Evolutionary conservation across 2,113 vertebrate species (phyloP).

Genomic region (Thomomys bottae): DNA sequence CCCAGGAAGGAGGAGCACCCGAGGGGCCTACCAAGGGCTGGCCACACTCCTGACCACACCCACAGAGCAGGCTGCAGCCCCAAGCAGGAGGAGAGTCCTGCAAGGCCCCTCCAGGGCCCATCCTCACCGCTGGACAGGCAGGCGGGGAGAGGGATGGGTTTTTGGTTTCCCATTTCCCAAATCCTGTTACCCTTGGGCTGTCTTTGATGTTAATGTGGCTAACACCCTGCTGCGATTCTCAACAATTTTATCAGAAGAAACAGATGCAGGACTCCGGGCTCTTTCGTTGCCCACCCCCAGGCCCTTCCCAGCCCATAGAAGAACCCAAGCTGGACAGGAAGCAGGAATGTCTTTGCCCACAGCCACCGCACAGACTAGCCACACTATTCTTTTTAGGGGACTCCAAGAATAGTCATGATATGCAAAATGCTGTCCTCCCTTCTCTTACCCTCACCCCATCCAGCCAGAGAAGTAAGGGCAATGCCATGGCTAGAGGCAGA

Average conservation of each 20-base stretch:
- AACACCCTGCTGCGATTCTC: conserved; percentile 42
- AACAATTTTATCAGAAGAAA: conserved; percentile 68
- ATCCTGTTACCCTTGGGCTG: conserved; percentile 66
- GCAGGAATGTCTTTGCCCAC: accelerated
- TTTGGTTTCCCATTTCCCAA: conserved; percentile 50
- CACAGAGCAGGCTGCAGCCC: not conserved
- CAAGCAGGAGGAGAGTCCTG: not conserved
- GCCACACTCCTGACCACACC: accelerated
- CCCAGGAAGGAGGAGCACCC: accelerated
- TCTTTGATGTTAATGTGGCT: conserved; percentile 72
- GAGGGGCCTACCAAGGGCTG: accelerated
- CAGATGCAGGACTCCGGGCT: not conserved
- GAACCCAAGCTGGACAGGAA: accelerated
- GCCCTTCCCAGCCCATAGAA: not conserved
- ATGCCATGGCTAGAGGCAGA: accelerated
- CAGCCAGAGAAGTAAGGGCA: not conserved
- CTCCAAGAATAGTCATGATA: not conserved
- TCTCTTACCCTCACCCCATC: too few relatives aligned
- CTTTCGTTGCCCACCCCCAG: not conserved
- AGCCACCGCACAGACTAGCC: not conserved
- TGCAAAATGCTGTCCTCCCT: too few relatives aligned
- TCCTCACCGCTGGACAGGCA: not conserved
- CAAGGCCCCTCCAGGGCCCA: not conserved
- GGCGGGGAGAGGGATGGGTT: not conserved
- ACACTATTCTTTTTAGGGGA: not conserved